Evolutionary conservation across 2,888 invertebrate species (phyloP), one percentile per base, ranked within the genome.

Genomic region (Eupithecia centaureata): DNA sequence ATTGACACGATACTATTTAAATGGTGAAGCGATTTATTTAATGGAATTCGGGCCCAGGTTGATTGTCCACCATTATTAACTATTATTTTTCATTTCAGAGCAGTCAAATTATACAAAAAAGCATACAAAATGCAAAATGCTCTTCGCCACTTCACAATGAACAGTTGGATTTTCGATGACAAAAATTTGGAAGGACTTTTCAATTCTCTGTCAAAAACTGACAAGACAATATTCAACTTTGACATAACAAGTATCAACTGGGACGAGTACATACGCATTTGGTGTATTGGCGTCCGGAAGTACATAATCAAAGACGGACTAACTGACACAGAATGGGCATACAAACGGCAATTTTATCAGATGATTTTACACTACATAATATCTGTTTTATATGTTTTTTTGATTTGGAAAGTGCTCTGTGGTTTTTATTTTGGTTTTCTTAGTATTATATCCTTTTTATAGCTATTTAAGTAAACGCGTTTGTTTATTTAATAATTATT

Each of bases 91-190:
- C n/a, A 22, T 74, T 70, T 35, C 77, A 81, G 80, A 22, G 63
- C 81, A 0, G 70, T 78, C 2, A 77, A 80, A 60, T 66, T 78
- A 4, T 82, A 82, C 57, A 71, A 69, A 1, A 77, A 68, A 56
- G 63, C 76, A 0, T 66, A 70, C 30, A 77, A 76, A 15, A 63
- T 79, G 54, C 63, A 72, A 0, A 3, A 57, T 0, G 68, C 0
- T 15, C 72, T 4, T 12, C 63, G 0, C 68, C 64, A 54, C 57
- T 82, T 77, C 62, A 61, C 63, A 0, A 71, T 42, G 1, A 78
- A 80, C 68, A 66, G 12, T 76, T 80, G 51, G 65, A 10, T 42
- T 4, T 65, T 65, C n/a, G 56, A 61, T 1, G 82, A 82, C 58
- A 68, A 42, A 33, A 81, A 81, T 61, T 67, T 76, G 13, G 47